Evolutionary conservation across 2,888 invertebrate genomes (phyloP).

Genomic region (Oscheius sp.): DNA sequence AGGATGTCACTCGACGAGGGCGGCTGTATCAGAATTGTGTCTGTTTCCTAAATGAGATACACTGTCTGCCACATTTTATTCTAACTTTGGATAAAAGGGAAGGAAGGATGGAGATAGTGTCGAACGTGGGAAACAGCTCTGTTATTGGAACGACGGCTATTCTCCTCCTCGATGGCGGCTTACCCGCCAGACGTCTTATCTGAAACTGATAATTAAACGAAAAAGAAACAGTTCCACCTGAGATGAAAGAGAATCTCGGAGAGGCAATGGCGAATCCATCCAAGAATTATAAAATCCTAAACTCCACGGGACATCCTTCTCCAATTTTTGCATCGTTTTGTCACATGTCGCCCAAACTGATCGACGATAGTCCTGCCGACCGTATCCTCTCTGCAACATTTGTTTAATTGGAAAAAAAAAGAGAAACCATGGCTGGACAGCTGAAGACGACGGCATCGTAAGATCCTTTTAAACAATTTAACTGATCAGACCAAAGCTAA

Average conservation of each 20-base stretch:
- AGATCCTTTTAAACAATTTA: slow-evolving; percentile 31
- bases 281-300: slow-evolving; percentile 60
- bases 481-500: slow-evolving; percentile 50
- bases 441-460: slow-evolving; percentile 53
- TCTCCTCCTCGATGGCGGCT: slow-evolving; percentile 11
- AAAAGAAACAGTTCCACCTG: slow-evolving; percentile 32
- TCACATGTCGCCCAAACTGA: slow-evolving; percentile 53
- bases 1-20: slow-evolving; percentile 30
- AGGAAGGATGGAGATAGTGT: slow-evolving; percentile 60
- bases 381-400: slow-evolving; percentile 43
- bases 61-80: too few relatives aligned
- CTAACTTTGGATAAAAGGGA: slow-evolving; percentile 17
- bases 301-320: slow-evolving; percentile 53
- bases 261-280: slow-evolving; percentile 52
- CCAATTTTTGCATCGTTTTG: slow-evolving; percentile 44
- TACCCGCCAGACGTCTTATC: slow-evolving; percentile 9
- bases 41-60: slow-evolving; percentile 22
- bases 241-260: slow-evolving; percentile 21
- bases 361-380: slow-evolving; percentile 29
- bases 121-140: slow-evolving; percentile 58
- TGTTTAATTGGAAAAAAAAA: neutral
- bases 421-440: slow-evolving; percentile 45
- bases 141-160: slow-evolving; percentile 61
- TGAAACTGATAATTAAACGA: neutral
- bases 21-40: slow-evolving; percentile 14